Evolutionary conservation across 2,888 invertebrate genomes (phyloP).

Genomic region (Lepidocyrtinus sp.): DNA sequence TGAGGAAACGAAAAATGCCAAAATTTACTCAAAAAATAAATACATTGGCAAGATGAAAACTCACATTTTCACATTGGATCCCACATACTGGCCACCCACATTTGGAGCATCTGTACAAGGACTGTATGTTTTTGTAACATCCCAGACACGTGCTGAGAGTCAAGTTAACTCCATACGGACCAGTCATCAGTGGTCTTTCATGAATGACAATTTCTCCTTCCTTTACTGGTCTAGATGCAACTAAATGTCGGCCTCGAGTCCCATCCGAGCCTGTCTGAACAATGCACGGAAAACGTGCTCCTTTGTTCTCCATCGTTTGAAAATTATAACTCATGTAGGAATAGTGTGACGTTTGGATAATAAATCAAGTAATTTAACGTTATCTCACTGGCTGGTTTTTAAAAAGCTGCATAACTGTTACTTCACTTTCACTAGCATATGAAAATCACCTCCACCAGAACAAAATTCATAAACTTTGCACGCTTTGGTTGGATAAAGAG

Average conservation of each 20-base stretch:
- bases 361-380: too few relatives aligned
- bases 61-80: slow-evolving; percentile 66
- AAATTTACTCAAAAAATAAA: too few relatives aligned
- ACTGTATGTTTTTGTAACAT: slow-evolving; percentile 63
- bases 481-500: too few relatives aligned
- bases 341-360: too few relatives aligned
- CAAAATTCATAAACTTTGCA: too few relatives aligned
- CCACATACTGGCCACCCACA: slow-evolving; percentile 68
- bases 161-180: slow-evolving; percentile 60
- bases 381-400: too few relatives aligned
- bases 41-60: too few relatives aligned
- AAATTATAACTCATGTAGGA: too few relatives aligned
- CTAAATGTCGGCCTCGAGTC: slow-evolving; percentile 61
- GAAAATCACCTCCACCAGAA: too few relatives aligned
- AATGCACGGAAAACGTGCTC: slow-evolving; percentile 48
- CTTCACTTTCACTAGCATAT: too few relatives aligned
- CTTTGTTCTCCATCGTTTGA: slow-evolving; percentile 32
- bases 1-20: too few relatives aligned
- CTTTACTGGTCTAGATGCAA: slow-evolving; percentile 63
- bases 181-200: slow-evolving; percentile 65
- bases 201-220: slow-evolving; percentile 65
- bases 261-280: slow-evolving; percentile 49
- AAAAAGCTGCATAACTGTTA: too few relatives aligned
- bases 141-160: slow-evolving; percentile 62
- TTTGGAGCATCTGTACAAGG: slow-evolving; percentile 62